phyloP scores from a whole-genome alignment of 1,140 invertebrate species.

The Brachionus calyciflorus region DNA sequence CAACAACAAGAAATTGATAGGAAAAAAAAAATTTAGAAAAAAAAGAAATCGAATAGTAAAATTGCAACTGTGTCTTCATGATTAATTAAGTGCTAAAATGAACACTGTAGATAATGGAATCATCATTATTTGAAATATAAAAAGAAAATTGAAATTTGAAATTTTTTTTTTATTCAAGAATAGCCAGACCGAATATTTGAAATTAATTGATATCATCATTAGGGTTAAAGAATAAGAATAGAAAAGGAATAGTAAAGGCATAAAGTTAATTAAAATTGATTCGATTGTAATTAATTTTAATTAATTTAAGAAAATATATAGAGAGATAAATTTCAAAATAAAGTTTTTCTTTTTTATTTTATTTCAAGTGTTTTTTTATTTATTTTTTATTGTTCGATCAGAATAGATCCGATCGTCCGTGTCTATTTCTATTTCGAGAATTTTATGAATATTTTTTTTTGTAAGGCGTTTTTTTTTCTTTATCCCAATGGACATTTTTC shows the following conservation, averaged over 20 bases:
- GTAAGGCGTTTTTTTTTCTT: no score
- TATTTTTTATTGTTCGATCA: no score
- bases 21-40: not conserved
- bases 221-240: not conserved
- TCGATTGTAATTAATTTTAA: conserved; percentile 35
- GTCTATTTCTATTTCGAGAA: no score
- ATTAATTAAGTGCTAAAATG: conserved; percentile 36
- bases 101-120: conserved; percentile 26
- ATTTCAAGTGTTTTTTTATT: conserved; percentile 9
- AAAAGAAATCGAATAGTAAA: not conserved
- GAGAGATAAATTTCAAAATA: conserved; percentile 37
- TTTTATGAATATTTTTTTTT: no score
- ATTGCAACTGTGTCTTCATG: conserved; percentile 29
- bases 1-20: no score
- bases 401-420: conserved; percentile 17
- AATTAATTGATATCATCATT: conserved; percentile 39
- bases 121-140: no score
- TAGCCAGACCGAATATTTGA: conserved; percentile 32
- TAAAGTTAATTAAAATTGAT: conserved; percentile 32
- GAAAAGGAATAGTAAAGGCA: no score
- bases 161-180: not conserved
- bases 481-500: no score
- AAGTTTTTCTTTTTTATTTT: no score
- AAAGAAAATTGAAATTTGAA: conserved; percentile 9
- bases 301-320: not conserved